These are phyloP conservation scores for Labroides dimidiatus DNA, from an alignment of 2,797 vertebrate genomes.

Conservation along the genomic window DNA sequence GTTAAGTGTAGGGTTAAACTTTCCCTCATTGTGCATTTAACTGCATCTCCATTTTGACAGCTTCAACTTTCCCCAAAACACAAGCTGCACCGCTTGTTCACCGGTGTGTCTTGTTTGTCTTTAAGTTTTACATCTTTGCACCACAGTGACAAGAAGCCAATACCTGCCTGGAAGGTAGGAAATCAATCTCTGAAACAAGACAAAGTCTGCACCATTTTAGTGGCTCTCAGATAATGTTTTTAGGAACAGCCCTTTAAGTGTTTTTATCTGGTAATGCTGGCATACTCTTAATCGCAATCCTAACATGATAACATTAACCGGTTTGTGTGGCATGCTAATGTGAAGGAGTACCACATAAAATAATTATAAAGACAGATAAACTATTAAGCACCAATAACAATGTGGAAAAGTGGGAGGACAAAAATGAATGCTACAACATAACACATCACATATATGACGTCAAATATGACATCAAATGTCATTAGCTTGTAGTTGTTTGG, in stretches of 20 bases:
- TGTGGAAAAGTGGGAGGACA: no score
- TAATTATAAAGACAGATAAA: neutral
- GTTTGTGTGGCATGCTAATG: neutral
- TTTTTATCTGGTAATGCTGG: neutral
- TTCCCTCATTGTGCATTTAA: neutral
- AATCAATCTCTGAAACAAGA: constrained; percentile 1
- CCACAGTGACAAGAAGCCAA: constrained; percentile 7
- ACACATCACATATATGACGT: no score
- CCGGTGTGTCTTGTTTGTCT: constrained; percentile 1
- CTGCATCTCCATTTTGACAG: neutral
- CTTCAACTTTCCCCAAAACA: neutral
- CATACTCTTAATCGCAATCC: neutral
- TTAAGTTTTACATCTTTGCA: neutral
- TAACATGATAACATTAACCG: no score
- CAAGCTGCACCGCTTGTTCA: neutral
- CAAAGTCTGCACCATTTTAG: neutral
- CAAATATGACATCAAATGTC: no score
- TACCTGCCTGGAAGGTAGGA: neutral
- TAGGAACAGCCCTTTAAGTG: neutral
- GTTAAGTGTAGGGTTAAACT: no score
- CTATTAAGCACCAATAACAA: neutral
- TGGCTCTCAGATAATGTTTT: neutral
- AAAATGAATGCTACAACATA: no score
- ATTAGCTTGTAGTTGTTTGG: neutral
- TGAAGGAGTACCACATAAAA: no score